phyloP scores from a whole-genome alignment of 2,113 vertebrate genomes.

The Phalacrocorax brasilianus region DNA sequence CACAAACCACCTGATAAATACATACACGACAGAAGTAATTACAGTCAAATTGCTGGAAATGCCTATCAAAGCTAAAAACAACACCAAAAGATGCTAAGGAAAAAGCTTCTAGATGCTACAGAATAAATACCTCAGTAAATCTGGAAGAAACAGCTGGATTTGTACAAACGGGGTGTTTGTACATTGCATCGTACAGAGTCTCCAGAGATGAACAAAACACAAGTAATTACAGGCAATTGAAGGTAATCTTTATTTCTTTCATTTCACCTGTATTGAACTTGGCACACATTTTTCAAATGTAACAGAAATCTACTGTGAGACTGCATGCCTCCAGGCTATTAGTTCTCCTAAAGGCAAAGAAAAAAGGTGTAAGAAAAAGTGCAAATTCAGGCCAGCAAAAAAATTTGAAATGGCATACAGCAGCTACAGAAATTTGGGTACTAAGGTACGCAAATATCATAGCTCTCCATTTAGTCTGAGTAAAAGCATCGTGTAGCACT shows the following conservation, averaged over 20 bases:
- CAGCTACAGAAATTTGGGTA: background rate
- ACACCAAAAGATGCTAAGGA: background rate
- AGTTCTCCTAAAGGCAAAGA: background rate
- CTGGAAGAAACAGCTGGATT: background rate
- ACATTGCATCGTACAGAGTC: background rate
- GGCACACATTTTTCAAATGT: background rate
- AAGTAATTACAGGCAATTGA: background rate
- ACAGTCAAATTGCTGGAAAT: background rate
- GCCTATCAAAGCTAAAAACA: background rate
- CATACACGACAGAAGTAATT: background rate
- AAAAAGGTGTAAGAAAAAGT: background rate
- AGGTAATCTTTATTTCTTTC: background rate
- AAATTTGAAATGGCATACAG: background rate
- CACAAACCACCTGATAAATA: background rate
- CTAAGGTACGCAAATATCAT: background rate
- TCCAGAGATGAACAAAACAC: background rate
- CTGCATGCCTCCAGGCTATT: background rate
- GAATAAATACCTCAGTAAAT: background rate
- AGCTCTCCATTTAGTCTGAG: background rate
- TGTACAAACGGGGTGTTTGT: background rate
- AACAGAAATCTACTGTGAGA: background rate
- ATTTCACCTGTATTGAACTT: background rate
- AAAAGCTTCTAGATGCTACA: background rate
- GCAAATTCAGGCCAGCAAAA: background rate
- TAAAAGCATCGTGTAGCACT: background rate